These are phyloP conservation scores for Glyphotaelius pellucidus DNA, from an alignment of 2,888 invertebrate species.

Conservation along the genomic window DNA sequence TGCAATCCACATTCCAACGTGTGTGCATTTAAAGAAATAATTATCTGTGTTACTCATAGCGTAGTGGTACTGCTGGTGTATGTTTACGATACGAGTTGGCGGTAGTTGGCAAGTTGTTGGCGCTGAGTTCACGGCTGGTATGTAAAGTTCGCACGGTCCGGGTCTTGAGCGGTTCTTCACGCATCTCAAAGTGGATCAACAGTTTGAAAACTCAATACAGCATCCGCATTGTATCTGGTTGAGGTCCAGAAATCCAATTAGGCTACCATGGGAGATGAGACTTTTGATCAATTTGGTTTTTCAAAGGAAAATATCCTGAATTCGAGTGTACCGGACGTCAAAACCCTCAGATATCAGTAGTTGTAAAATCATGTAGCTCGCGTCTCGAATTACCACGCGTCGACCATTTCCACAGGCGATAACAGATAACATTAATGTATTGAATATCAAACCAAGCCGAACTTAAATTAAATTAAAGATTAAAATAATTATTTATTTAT, in stretches of 20 bases:
- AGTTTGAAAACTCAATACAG: not conserved
- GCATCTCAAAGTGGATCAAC: constrained; percentile 2
- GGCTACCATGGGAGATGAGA: not conserved
- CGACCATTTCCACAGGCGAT: not conserved
- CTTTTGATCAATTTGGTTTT: no score
- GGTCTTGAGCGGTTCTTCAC: not conserved
- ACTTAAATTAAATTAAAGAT: not conserved
- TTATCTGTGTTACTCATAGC: not conserved
- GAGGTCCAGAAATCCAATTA: not conserved
- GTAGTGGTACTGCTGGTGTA: not conserved
- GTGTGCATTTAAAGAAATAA: not conserved
- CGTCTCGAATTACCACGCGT: not conserved
- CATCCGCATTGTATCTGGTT: not conserved
- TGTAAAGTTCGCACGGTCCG: not conserved
- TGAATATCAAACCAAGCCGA: not conserved
- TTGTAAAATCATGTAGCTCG: not conserved
- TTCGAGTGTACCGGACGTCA: no score
- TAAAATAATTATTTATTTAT: not conserved
- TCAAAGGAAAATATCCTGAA: no score
- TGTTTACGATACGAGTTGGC: not conserved
- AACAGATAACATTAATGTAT: not conserved
- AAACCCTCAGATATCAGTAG: not conserved
- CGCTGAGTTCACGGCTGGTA: not conserved
- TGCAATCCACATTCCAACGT: not conserved
- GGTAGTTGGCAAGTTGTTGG: not conserved